Conservation (phyloP, 64 coral and sea anemone genomes). For the Porites lutea region DNA sequence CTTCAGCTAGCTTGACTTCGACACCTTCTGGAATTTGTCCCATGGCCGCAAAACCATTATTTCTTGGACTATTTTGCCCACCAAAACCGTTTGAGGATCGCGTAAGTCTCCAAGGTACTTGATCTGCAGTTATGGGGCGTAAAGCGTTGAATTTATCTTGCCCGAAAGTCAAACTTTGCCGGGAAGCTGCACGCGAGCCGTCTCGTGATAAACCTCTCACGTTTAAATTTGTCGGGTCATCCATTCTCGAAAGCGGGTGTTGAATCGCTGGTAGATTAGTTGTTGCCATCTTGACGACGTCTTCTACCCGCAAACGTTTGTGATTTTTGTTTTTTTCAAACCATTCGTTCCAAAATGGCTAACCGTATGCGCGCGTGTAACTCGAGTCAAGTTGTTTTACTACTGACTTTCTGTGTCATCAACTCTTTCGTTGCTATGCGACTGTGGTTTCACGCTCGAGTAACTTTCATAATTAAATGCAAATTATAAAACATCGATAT, state of each 20-base stretch:
- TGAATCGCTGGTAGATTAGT: slow-evolving; percentile 85
- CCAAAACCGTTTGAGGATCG: slow-evolving; percentile 76
- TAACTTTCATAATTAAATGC: neutral
- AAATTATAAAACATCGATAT: neutral
- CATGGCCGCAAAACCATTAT: slow-evolving; percentile 60
- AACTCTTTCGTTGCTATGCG: slow-evolving; percentile 41
- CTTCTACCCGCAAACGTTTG: neutral
- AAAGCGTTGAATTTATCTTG: slow-evolving; percentile 82
- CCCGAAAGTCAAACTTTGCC: slow-evolving; percentile 81
- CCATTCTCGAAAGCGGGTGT: slow-evolving; percentile 73
- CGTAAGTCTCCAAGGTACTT: slow-evolving; percentile 93
- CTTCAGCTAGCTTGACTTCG: slow-evolving; percentile 92
- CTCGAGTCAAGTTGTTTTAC: neutral
- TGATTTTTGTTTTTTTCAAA: neutral
- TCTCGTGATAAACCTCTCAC: slow-evolving; percentile 82
- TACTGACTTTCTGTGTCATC: slow-evolving; percentile 5
- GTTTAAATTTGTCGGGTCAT: slow-evolving; percentile 69
- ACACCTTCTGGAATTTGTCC: slow-evolving; percentile 95
- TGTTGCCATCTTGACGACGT: slow-evolving; percentile 69
- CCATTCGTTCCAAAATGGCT: slow-evolving; percentile 24
- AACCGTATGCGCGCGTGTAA: slow-evolving; percentile 1
- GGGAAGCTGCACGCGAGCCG: slow-evolving; percentile 71
- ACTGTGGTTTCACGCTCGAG: neutral
- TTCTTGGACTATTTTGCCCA: slow-evolving; percentile 53
- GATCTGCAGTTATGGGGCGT: slow-evolving; percentile 95